These are phyloP conservation scores for Steatocranus sp. DNA, from an alignment of 2,797 vertebrate genomes.

Conservation along the genomic window DNA sequence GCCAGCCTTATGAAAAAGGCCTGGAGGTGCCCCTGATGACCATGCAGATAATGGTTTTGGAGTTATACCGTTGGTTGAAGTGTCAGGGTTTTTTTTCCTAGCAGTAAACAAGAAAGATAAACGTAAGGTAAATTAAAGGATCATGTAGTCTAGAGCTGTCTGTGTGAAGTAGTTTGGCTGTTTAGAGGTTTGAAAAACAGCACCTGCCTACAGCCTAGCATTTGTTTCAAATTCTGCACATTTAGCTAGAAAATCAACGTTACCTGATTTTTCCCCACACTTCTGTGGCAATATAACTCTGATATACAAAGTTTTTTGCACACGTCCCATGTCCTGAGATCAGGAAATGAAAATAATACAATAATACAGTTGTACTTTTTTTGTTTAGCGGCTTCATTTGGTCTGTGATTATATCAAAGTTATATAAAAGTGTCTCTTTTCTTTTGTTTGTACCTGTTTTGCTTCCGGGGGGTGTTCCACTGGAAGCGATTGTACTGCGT, in stretches of 20 bases:
- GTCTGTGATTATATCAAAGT: not conserved
- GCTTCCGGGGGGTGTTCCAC: not conserved
- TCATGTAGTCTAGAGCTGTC: not conserved
- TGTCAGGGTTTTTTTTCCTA: rapidly evolving
- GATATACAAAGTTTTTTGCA: rapidly evolving
- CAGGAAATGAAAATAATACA: not conserved
- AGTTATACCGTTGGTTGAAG: rapidly evolving
- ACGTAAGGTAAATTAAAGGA: not conserved
- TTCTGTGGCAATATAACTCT: not conserved
- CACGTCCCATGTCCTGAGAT: not conserved
- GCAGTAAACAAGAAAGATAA: not conserved
- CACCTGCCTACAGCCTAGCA: not conserved
- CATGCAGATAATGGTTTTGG: not conserved
- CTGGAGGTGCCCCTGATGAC: not conserved
- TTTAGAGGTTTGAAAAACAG: not conserved
- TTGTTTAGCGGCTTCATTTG: not conserved
- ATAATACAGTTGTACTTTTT: not conserved
- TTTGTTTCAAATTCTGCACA: not conserved
- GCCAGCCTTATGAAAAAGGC: not conserved
- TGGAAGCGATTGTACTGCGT: not conserved
- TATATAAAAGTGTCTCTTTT: not conserved
- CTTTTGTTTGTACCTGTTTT: rapidly evolving
- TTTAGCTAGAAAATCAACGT: not conserved
- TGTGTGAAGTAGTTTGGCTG: not conserved
- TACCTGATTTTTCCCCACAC: rapidly evolving